A percentile compares a stretch with the other conserved stretches of the same genome.
Conservation (phyloP, 2,797 vertebrate species). For the Acipenser ruthenus region DNA sequence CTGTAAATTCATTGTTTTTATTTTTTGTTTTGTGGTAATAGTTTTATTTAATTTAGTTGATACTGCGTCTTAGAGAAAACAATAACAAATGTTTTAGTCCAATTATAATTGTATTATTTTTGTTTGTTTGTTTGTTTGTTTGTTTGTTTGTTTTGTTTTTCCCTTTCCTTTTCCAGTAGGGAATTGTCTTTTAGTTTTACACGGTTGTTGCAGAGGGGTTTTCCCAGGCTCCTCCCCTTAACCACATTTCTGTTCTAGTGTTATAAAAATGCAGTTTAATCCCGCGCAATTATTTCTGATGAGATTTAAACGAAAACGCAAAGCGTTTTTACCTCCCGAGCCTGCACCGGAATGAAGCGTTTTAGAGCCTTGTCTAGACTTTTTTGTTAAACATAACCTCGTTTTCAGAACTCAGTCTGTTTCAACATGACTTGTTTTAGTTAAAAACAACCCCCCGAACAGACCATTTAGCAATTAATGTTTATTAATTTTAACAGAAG, state of each 20-base stretch:
- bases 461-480: too few relatives aligned
- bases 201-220: conserved; percentile 82
- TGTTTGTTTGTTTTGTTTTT: not conserved
- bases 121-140: conserved; percentile 2
- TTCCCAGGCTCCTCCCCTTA: conserved; percentile 87
- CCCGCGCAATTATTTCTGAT: conserved; percentile 29
- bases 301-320: not conserved
- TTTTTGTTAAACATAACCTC: too few relatives aligned
- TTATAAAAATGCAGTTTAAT: conserved; percentile 36
- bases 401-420: too few relatives aligned
- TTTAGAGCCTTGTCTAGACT: too few relatives aligned
- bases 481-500: too few relatives aligned
- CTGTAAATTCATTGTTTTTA: too few relatives aligned
- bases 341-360: not conserved
- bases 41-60: too few relatives aligned
- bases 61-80: too few relatives aligned
- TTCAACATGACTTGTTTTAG: too few relatives aligned
- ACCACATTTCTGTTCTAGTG: conserved; percentile 50
- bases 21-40: too few relatives aligned
- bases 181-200: conserved; percentile 40
- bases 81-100: not conserved
- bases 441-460: too few relatives aligned
- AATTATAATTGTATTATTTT: conserved; percentile 35
- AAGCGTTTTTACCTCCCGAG: not conserved
- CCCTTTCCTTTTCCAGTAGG: conserved; percentile 26